A percentile compares a stretch with the other conserved stretches of the same genome.
phyloP scores from a whole-genome alignment of 1,140 invertebrate species.

The Atta texana region DNA sequence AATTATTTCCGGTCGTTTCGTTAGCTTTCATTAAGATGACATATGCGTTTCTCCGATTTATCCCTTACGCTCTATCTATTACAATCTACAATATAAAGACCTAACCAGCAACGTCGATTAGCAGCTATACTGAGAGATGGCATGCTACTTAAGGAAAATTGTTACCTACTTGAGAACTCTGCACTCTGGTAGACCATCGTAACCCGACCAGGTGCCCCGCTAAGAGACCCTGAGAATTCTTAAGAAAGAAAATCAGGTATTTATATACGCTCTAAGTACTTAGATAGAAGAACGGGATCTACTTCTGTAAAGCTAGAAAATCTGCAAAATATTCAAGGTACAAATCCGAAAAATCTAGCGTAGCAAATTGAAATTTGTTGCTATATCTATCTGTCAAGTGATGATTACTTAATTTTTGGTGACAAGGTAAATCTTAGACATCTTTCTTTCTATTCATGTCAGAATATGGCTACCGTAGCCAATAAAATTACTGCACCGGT shows the following conservation, averaged over 20 bases:
- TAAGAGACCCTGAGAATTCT: constrained; percentile 24
- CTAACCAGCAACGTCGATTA: constrained; percentile 36
- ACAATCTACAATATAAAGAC: not conserved
- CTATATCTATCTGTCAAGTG: not conserved
- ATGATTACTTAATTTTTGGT: not conserved
- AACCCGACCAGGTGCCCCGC: constrained; percentile 65
- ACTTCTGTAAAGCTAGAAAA: not conserved
- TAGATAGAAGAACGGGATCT: constrained; percentile 21
- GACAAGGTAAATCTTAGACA: not conserved
- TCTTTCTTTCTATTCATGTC: not conserved
- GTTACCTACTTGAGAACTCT: constrained; percentile 63
- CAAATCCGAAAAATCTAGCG: not conserved
- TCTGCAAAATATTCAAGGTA: not conserved
- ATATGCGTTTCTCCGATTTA: constrained; percentile 48
- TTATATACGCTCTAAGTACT: constrained; percentile 43
- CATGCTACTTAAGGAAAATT: constrained; percentile 73
- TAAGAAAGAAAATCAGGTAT: constrained; percentile 47
- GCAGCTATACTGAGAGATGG: constrained; percentile 54
- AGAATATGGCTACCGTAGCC: constrained; percentile 27
- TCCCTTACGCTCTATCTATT: not conserved
- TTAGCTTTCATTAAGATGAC: constrained; percentile 63
- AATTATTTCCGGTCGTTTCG: constrained; percentile 70
- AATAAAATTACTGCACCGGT: not conserved
- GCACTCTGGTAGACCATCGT: constrained; percentile 12
- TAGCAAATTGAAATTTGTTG: constrained; percentile 18